A percentile compares a stretch with the other conserved stretches of the same genome.
Evolutionary conservation across 1,140 invertebrate genomes (phyloP).

Genomic region (Schlechtendalia chinensis): DNA sequence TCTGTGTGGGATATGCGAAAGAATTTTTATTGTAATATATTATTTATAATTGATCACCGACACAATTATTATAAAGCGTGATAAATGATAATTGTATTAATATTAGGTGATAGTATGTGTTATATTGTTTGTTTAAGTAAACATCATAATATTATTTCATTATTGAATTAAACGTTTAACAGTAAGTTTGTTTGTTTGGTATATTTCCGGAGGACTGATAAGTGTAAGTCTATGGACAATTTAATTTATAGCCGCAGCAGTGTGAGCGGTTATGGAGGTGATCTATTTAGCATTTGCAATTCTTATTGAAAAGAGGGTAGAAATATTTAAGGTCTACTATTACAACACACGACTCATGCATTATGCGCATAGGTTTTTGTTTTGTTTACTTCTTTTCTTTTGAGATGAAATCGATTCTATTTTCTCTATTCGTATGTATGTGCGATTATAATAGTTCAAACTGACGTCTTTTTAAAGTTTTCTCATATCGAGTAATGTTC

Average conservation of each 20-base stretch:
- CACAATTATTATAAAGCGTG: no score
- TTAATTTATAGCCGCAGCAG: not conserved
- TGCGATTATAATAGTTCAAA: not conserved
- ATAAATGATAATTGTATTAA: no score
- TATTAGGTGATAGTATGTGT: no score
- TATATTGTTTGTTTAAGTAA: no score
- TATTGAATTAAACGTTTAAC: no score
- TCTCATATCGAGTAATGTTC: not conserved
- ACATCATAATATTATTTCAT: no score
- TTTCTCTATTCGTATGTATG: not conserved
- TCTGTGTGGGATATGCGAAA: no score
- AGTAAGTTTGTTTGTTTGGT: no score
- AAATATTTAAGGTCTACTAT: not conserved
- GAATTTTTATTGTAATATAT: no score
- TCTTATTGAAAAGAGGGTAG: constrained; percentile 14
- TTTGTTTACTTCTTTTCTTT: not conserved
- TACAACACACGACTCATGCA: not conserved
- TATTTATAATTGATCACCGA: no score
- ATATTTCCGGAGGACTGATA: not conserved
- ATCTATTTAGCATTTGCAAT: constrained; percentile 34
- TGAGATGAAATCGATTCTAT: constrained; percentile 2
- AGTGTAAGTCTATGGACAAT: not conserved
- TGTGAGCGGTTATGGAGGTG: not conserved
- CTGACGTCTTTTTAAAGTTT: not conserved
- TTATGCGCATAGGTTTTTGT: constrained; percentile 17